phyloP scores from a whole-genome alignment of 2,888 invertebrate species.

The Corythucha ciliata region DNA sequence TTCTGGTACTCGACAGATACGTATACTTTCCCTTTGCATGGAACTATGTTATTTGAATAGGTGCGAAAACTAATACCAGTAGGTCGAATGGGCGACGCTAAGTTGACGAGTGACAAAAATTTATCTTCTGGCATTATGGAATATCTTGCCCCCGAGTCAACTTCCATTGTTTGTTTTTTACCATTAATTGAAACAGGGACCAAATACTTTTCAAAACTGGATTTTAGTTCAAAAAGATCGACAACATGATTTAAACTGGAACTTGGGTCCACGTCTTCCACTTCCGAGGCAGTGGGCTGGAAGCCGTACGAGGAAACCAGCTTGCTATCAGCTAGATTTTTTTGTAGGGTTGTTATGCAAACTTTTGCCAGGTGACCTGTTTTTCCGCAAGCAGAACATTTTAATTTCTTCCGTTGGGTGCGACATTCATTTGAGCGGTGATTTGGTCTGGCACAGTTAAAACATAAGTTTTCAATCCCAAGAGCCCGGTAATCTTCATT shows the following conservation, averaged over 20 bases:
- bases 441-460: neutral
- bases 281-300: no score
- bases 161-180: neutral
- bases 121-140: neutral
- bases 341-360: neutral
- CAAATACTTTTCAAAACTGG: conserved; percentile 1
- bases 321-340: neutral
- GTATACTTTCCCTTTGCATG: conserved; percentile 4
- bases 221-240: conserved; percentile 2
- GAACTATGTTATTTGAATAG: neutral
- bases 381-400: neutral
- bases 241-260: no score
- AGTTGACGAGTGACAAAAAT: neutral
- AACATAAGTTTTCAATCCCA: conserved; percentile 5
- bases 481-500: conserved; percentile 4
- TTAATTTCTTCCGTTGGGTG: neutral
- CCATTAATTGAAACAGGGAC: conserved; percentile 2
- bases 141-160: conserved; percentile 3
- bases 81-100: neutral
- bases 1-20: conserved; percentile 1
- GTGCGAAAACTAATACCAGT: conserved; percentile 3
- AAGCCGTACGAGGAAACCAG: no score
- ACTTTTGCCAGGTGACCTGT: conserved; percentile 5
- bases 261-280: no score
- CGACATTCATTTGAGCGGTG: conserved; percentile 6